phyloP scores from a whole-genome alignment of 2,797 vertebrate species.

The Coreius guichenoti region DNA sequence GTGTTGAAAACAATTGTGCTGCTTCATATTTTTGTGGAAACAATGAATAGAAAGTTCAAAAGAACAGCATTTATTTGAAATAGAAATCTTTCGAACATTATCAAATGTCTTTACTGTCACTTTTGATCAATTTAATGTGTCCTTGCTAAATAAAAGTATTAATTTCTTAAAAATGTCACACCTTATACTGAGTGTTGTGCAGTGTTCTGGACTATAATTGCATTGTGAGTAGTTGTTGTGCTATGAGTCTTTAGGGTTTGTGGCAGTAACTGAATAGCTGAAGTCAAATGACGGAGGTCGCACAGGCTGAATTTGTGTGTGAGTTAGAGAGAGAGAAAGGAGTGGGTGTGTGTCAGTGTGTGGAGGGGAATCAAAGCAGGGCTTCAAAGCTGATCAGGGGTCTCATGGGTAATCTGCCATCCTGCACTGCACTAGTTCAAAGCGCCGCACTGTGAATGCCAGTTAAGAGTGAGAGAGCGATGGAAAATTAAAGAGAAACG shows the following conservation, averaged over 20 bases:
- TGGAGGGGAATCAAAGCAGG: constrained; percentile 92
- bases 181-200: not conserved
- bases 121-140: not conserved
- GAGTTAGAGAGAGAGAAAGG: constrained; percentile 66
- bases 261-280: constrained; percentile 6
- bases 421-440: constrained; percentile 54
- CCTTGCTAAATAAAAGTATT: not conserved
- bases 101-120: not conserved
- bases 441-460: constrained; percentile 44
- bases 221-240: constrained; percentile 22
- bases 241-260: constrained; percentile 29
- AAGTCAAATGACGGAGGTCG: constrained; percentile 30
- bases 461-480: constrained; percentile 60
- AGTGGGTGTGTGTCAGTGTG: constrained; percentile 74
- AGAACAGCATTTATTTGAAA: not conserved
- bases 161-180: not conserved
- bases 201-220: not conserved
- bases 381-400: constrained; percentile 96
- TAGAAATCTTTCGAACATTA: not conserved
- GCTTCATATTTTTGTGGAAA: not conserved
- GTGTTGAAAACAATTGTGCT: not conserved
- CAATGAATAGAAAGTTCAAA: not conserved
- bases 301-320: not conserved
- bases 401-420: constrained; percentile 93
- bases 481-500: constrained; percentile 60